Evolutionary conservation across 1,140 invertebrate genomes (phyloP).

Genomic region (Sesamia nonagrioides): DNA sequence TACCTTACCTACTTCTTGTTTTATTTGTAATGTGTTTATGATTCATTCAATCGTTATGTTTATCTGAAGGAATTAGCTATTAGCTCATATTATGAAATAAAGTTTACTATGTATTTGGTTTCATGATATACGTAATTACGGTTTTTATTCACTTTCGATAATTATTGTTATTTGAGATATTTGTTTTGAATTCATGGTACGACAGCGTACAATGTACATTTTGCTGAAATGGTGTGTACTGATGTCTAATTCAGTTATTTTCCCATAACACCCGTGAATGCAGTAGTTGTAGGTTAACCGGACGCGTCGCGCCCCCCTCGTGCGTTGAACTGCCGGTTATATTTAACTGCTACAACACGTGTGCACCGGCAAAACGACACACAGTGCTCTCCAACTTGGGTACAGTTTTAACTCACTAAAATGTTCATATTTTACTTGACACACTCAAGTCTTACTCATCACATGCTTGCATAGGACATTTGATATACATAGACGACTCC

Average conservation of each 20-base stretch:
- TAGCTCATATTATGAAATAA: conserved; percentile 33
- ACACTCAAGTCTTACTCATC: conserved; percentile 4
- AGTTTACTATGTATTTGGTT: background rate
- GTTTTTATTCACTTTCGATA: too few relatives aligned
- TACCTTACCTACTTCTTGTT: conserved; percentile 27
- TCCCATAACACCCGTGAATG: conserved; percentile 41
- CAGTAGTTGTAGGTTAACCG: conserved; percentile 76
- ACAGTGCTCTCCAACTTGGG: conserved; percentile 59
- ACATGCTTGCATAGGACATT: background rate
- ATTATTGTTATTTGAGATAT: too few relatives aligned
- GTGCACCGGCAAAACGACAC: conserved; percentile 68
- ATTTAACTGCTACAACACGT: conserved; percentile 85
- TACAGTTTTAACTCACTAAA: conserved; percentile 59
- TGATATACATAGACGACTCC: background rate
- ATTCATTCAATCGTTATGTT: conserved; percentile 46
- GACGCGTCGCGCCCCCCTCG: conserved; percentile 76
- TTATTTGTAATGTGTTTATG: conserved; percentile 47
- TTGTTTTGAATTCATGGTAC: background rate
- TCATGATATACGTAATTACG: background rate
- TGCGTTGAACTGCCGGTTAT: conserved; percentile 84
- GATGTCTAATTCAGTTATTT: conserved; percentile 29
- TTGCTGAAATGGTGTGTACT: background rate
- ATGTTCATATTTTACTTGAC: conserved; percentile 49
- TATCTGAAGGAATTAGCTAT: conserved; percentile 38
- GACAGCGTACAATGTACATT: background rate